Evolutionary conservation across 1,140 invertebrate genomes (phyloP).

Genomic region (Drosophila asahinai): DNA sequence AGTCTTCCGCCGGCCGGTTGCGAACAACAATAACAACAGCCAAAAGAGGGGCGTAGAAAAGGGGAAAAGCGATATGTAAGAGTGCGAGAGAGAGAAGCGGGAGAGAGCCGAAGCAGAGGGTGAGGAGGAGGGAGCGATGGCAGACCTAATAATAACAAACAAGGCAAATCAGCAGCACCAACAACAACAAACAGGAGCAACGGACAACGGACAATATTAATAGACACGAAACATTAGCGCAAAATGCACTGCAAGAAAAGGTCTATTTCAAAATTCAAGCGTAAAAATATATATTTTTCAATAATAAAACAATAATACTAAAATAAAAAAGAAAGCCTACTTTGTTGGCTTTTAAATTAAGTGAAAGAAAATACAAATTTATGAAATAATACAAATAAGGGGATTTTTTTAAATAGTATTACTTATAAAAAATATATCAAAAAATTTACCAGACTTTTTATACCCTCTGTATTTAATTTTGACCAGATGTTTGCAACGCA

Average conservation of each 20-base stretch:
- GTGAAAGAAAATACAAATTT: too few relatives aligned
- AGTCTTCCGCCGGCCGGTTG: constrained; percentile 70
- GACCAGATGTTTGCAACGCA: too few relatives aligned
- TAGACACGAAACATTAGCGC: constrained; percentile 62
- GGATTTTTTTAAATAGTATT: too few relatives aligned
- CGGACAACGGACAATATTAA: constrained; percentile 64
- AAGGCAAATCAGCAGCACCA: constrained; percentile 27
- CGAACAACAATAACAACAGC: constrained; percentile 42
- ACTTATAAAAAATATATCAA: too few relatives aligned
- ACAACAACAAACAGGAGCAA: constrained; percentile 2
- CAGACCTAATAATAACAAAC: constrained; percentile 55
- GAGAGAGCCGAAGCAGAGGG: not conserved
- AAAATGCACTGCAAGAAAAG: constrained; percentile 4
- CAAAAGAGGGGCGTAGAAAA: constrained; percentile 7
- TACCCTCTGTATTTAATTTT: too few relatives aligned
- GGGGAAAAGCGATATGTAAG: constrained; percentile 6
- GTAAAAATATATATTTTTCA: not conserved
- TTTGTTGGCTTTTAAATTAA: not conserved
- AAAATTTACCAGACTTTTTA: too few relatives aligned
- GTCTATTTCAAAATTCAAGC: not conserved
- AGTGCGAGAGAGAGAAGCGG: not conserved
- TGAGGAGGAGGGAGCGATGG: constrained; percentile 5
- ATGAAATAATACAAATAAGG: too few relatives aligned
- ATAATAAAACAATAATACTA: too few relatives aligned
- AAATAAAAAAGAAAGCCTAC: not conserved